Conservation (phyloP, 2,113 vertebrate genomes). For the Polypterus senegalus region DNA sequence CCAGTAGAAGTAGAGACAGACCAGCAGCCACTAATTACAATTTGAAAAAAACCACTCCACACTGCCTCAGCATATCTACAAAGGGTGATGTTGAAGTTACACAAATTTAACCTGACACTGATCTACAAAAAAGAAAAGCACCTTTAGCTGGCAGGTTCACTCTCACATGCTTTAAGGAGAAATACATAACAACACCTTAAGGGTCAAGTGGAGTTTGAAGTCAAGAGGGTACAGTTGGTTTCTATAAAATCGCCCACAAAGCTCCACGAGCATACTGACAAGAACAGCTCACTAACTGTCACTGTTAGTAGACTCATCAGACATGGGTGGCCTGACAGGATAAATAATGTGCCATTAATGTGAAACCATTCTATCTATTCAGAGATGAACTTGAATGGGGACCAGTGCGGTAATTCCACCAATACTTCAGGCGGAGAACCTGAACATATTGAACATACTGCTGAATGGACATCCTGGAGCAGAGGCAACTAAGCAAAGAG, state of each 20-base stretch:
- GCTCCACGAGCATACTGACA: too few species aligned
- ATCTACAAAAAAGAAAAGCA: not conserved
- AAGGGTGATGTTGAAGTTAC: conserved; percentile 7
- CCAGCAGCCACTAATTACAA: conserved; percentile 17
- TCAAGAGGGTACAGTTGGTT: too few species aligned
- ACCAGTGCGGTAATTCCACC: conserved; percentile 10
- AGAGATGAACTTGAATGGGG: conserved; percentile 16
- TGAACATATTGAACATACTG: conserved; percentile 1
- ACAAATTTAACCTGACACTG: conserved; percentile 3
- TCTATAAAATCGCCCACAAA: too few species aligned
- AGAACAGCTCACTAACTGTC: too few species aligned
- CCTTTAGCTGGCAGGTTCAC: not conserved
- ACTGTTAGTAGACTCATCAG: too few species aligned
- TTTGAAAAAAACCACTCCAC: conserved; percentile 8
- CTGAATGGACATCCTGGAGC: conserved; percentile 5
- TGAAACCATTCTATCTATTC: conserved; percentile 5
- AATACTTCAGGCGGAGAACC: conserved; percentile 4
- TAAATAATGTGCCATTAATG: too few species aligned
- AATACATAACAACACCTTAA: too few species aligned
- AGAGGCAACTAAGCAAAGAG: conserved; percentile 9
- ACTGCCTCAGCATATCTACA: conserved; percentile 6
- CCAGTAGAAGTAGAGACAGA: conserved; percentile 7
- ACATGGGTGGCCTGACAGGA: too few species aligned
- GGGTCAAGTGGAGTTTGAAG: too few species aligned
- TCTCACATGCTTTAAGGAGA: not conserved